Evolutionary conservation across 1,140 invertebrate genomes (phyloP).

Genomic region (Centruroides vittatus): DNA sequence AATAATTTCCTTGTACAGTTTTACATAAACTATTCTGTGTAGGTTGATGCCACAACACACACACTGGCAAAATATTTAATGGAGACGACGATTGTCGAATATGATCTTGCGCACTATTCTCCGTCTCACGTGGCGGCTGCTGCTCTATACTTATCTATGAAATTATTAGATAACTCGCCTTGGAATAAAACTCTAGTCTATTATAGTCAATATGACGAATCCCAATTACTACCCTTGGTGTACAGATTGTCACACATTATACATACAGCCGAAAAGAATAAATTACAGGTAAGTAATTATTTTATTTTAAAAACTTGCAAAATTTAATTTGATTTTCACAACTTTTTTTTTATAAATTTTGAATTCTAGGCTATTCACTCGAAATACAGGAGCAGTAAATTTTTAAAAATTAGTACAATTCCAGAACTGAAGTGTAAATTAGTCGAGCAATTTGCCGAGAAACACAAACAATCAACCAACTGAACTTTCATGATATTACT

Average conservation of each 20-base stretch:
- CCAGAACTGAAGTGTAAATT: slow-evolving; percentile 29
- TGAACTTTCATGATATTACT: too few species aligned
- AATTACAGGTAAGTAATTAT: slow-evolving; percentile 22
- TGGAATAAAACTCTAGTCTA: slow-evolving; percentile 34
- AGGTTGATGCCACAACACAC: slow-evolving; percentile 55
- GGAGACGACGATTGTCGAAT: slow-evolving; percentile 70
- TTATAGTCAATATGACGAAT: slow-evolving; percentile 34
- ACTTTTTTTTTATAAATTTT: slow-evolving; percentile 6
- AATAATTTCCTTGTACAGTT: background rate
- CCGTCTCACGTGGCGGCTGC: slow-evolving; percentile 69
- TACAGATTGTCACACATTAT: slow-evolving; percentile 31
- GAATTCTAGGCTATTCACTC: slow-evolving; percentile 31
- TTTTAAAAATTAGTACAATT: slow-evolving; percentile 32
- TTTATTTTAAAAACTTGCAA: background rate
- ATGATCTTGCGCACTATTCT: slow-evolving; percentile 57
- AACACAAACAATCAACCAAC: background rate
- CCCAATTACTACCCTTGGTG: slow-evolving; percentile 28
- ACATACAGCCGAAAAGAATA: slow-evolving; percentile 28
- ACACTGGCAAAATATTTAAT: slow-evolving; percentile 84
- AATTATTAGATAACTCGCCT: slow-evolving; percentile 21
- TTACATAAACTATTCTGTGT: background rate
- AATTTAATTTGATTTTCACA: background rate
- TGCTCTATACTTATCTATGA: slow-evolving; percentile 51
- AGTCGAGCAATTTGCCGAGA: slow-evolving; percentile 23
- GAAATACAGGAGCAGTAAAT: slow-evolving; percentile 35